Evolutionary conservation across 2,113 vertebrate genomes (phyloP).

Genomic region (Orientallactaga bullata): DNA sequence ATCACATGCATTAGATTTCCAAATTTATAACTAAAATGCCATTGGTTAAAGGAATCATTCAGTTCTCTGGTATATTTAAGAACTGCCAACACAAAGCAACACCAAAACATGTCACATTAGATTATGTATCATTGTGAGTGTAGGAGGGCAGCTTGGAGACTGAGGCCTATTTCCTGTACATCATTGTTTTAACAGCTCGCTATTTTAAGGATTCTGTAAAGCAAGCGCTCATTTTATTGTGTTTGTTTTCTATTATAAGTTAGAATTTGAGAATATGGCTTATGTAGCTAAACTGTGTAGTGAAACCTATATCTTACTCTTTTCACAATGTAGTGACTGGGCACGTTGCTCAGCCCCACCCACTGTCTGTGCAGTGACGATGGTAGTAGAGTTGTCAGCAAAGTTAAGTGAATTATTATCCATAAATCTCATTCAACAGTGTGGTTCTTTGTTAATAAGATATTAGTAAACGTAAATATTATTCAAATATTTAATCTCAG

Average conservation of each 20-base stretch:
- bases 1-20: background rate
- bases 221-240: slow-evolving; percentile 16
- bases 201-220: slow-evolving; percentile 39
- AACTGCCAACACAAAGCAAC: background rate
- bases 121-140: background rate
- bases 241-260: background rate
- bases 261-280: slow-evolving; percentile 15
- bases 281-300: background rate
- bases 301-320: background rate
- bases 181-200: background rate
- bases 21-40: slow-evolving; percentile 29
- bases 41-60: background rate
- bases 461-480: background rate
- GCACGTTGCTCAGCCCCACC: background rate
- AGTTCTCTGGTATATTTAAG: slow-evolving; percentile 26
- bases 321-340: background rate
- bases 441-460: background rate
- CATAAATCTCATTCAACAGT: background rate
- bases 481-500: slow-evolving; percentile 14
- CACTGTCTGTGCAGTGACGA: background rate
- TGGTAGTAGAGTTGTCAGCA: background rate
- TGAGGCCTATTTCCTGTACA: background rate
- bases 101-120: slow-evolving; percentile 7
- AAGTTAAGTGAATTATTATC: background rate
- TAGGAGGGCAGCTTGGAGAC: background rate